phyloP scores from a whole-genome alignment of 2,888 invertebrate genomes.

The Uloborus plumipes region DNA sequence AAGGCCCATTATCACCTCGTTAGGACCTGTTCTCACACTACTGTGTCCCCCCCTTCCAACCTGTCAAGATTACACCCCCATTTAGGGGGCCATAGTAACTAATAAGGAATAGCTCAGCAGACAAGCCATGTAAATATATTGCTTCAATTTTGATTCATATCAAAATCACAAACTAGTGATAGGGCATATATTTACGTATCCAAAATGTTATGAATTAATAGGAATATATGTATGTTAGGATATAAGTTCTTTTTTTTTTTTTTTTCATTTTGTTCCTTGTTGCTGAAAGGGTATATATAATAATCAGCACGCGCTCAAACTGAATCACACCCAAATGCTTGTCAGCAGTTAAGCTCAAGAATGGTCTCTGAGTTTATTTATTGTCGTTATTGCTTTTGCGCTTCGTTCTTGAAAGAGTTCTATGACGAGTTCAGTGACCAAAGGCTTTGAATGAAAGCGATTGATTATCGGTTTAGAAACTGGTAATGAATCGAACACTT shows the following conservation, averaged over 20 bases:
- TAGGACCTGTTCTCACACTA: constrained; percentile 64
- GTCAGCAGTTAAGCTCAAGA: constrained; percentile 2
- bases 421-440: constrained; percentile 34
- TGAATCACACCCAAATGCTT: constrained; percentile 27
- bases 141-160: constrained; percentile 38
- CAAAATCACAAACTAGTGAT: background rate
- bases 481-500: background rate
- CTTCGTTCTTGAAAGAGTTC: constrained; percentile 5
- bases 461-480: constrained; percentile 7
- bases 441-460: constrained; percentile 12
- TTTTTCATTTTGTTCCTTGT: background rate
- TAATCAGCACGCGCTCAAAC: constrained; percentile 19
- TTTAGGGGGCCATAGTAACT: constrained; percentile 3
- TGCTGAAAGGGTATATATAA: constrained; percentile 2
- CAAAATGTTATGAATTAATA: too few relatives aligned
- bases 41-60: constrained; percentile 45
- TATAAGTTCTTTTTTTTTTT: background rate
- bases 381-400: background rate
- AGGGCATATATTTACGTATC: too few relatives aligned
- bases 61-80: constrained; percentile 13
- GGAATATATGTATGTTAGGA: too few relatives aligned
- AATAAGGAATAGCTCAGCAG: constrained; percentile 37
- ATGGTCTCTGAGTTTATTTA: constrained; percentile 11
- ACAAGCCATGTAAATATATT: constrained; percentile 31
- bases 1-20: constrained; percentile 64